phyloP scores from a whole-genome alignment of 2,888 invertebrate species.

The Spilarctia lutea region DNA sequence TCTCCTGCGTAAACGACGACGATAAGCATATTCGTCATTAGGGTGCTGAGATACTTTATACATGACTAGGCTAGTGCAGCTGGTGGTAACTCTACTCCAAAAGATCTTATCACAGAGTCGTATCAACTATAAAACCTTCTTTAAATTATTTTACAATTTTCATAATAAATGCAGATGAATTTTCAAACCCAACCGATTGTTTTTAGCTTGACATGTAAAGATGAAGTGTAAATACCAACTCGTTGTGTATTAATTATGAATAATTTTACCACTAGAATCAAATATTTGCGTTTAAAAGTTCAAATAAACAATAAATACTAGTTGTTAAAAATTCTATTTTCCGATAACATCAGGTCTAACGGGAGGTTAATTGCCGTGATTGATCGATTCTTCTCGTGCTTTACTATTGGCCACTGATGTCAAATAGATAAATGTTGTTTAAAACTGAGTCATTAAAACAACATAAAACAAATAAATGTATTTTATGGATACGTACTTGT shows the following conservation, averaged over 20 bases:
- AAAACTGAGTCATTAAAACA: conserved; percentile 16
- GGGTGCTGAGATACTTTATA: conserved; percentile 25
- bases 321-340: conserved; percentile 78
- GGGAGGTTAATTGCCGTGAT: conserved; percentile 75
- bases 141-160: neutral
- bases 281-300: conserved; percentile 30
- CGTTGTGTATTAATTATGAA: neutral
- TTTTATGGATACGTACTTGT: neutral
- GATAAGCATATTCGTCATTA: conserved; percentile 33
- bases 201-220: neutral
- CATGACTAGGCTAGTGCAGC: conserved; percentile 21
- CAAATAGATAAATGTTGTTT: conserved; percentile 39
- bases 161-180: neutral
- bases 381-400: conserved; percentile 70
- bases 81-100: neutral
- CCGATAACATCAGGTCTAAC: conserved; percentile 74
- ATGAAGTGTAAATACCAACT: neutral
- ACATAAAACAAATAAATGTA: neutral
- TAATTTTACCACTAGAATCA: neutral
- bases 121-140: neutral
- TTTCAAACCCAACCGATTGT: neutral
- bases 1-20: conserved; percentile 46
- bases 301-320: conserved; percentile 53
- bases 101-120: neutral
- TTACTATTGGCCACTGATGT: conserved; percentile 47